phyloP scores from a whole-genome alignment of 92 coral and sea anemone species.

The Porites cylindrica region DNA sequence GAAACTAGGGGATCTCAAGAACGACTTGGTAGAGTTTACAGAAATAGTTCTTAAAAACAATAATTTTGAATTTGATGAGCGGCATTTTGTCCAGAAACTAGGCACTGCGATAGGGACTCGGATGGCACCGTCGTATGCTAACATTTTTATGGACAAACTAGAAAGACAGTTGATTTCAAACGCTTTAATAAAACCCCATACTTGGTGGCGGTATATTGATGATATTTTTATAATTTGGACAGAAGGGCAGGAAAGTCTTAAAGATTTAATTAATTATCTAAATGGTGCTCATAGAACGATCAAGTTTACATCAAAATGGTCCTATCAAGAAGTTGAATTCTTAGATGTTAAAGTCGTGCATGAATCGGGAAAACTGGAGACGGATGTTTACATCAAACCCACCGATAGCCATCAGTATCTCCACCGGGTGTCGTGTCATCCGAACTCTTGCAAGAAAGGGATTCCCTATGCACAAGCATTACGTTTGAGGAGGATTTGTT shows the following conservation, averaged over 20 bases:
- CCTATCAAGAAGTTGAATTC: not conserved
- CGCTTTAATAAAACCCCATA: not conserved
- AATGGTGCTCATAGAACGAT: slow-evolving; percentile 2
- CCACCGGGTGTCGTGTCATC: not conserved
- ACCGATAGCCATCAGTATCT: slow-evolving; percentile 10
- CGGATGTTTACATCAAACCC: not conserved
- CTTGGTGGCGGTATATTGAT: slow-evolving; percentile 10
- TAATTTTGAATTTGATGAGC: not conserved
- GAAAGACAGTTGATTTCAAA: not conserved
- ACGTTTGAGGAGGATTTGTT: not conserved
- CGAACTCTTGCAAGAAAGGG: not conserved
- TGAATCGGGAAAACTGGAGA: not conserved
- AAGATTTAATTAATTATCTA: not conserved
- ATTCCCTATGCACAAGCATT: no score
- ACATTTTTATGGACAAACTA: slow-evolving; percentile 6
- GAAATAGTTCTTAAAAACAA: not conserved
- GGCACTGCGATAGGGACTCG: slow-evolving; percentile 33
- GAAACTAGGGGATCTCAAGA: not conserved
- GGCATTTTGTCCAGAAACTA: slow-evolving; percentile 20
- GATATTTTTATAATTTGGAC: slow-evolving; percentile 29
- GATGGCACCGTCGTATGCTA: slow-evolving; percentile 28
- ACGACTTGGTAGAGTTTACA: not conserved
- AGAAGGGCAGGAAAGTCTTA: not conserved
- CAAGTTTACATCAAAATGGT: not conserved
- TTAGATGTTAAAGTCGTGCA: not conserved